Evolutionary conservation across 92 coral and sea anemone genomes (phyloP), one percentile per base, ranked within the genome.

Genomic region (Palythoa grandiflora): DNA sequence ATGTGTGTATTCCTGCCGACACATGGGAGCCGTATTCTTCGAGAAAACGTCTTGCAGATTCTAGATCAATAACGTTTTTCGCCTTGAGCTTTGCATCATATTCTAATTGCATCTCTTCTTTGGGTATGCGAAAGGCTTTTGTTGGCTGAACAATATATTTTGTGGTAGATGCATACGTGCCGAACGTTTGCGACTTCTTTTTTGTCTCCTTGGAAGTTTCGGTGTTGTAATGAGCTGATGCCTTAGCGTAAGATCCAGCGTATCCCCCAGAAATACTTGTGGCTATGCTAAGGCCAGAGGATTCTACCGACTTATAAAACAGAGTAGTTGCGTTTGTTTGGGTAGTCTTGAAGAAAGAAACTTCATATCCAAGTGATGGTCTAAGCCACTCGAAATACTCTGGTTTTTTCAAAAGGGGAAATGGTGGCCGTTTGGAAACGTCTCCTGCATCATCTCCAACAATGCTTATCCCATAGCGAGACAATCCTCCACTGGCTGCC

Each of bases 271-370:
- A 79, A 39, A 55, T 73, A 60, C 53, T 63, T 38, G 84, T 20
- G 40, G 84, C 84, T 60, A 79, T 59, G 40, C 84, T 79, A 44
- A 79, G 84, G 48, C 84, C 84, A 55, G 84, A 60, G 7, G 84
- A 79, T n/a, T 79, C 84, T 44, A 79, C 73, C 40, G 84, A 59
- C 54, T 79, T 79, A 16, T 17, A 59, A 36, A 79, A 79, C 35
- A 79, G 4, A 9, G 70, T 16, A 38, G 72, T 57, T 15, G 54
- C 84, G 7, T 63, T 63, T 79, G 52, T 8, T 53, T 35, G 50
- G 15, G 84, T 79, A 59, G 84, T 13, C 19, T 79, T 79, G 13
- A 79, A 38, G 71, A 55, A 79, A 38, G 38, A 55, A 20, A 63
- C 57, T 10, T 79, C 55, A 53, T 59, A 79, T 39, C 73, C 71